Evolutionary conservation across 2,888 invertebrate genomes (phyloP), one percentile per base, ranked within the genome.

Genomic region (Drosophila suboccidentalis): DNA sequence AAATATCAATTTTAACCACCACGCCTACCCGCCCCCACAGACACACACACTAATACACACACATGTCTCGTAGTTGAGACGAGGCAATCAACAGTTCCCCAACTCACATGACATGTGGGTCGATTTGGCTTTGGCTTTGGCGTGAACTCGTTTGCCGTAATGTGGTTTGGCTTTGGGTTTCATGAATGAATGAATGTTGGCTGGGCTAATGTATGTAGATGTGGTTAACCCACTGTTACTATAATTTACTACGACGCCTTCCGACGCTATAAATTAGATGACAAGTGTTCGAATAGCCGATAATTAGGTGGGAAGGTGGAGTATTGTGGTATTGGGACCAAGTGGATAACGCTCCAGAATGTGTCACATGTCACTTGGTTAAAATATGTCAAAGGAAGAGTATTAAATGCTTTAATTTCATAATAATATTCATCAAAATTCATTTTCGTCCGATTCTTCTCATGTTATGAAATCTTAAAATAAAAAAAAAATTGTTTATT

Each of bases 151-250:
- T 75, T 80, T 57, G 63, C 51, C 11, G 38, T 43, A 68, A 15
- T 53, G 46, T 71, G 22, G 38, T 34, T 51, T 67, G 62, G 46
- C 63, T 66, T 75, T 69, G 65, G 43, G 65, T 68, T 74, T 64
- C 67, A 83, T 83, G 83, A 83, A 86, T 85, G 82, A 78, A 80
- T 64, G 50, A 36, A 53, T 39, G 46, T 32, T 34, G 10, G 22
- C 34, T 19, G 15, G 29, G 41, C 34, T 49, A 39, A 29, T 53
- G 58, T 58, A 29, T 55, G 57, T 58, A 5, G 22, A 57, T 73
- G 74, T 61, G 77, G 66, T 61, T 74, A 61, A 54, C 57, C 60
- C 60, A 60, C 74, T 50, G 66, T 50, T 49, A 71, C 80, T 78
- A 79, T 67, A 67, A 70, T 67, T 76, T 79, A 76, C 73, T 70